Percentiles rank a stretch among this genome's conserved stretches.
phyloP scores from a whole-genome alignment of 2,113 vertebrate genomes.

The Notarius quadriscutis region DNA sequence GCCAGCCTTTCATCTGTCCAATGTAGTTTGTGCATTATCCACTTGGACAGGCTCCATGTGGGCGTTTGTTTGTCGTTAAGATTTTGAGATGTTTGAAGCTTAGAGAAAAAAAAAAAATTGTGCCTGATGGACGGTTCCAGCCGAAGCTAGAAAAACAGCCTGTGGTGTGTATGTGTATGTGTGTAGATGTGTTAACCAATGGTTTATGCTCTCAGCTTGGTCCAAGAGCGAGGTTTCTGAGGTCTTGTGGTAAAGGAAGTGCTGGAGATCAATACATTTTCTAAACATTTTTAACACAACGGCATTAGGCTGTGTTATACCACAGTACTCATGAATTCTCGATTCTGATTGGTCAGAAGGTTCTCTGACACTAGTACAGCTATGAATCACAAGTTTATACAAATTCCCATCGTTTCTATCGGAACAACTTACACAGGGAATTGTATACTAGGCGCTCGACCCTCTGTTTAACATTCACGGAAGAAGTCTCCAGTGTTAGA shows the following conservation, averaged over 20 bases:
- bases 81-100: slow-evolving; percentile 21
- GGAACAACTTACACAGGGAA: neutral
- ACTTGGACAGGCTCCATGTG: slow-evolving; percentile 26
- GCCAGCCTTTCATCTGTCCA: slow-evolving; percentile 8
- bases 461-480: neutral
- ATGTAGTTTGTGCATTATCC: slow-evolving; percentile 15
- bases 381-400: neutral
- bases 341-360: neutral
- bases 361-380: neutral
- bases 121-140: slow-evolving; percentile 16
- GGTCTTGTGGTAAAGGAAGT: neutral
- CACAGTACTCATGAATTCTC: neutral
- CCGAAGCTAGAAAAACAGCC: slow-evolving; percentile 10
- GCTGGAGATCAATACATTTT: slow-evolving; percentile 10
- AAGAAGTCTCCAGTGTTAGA: neutral
- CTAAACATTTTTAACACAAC: slow-evolving; percentile 17
- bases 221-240: neutral
- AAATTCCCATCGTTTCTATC: neutral
- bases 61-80: slow-evolving; percentile 35
- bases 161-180: neutral
- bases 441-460: neutral
- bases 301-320: neutral
- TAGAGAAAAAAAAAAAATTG: neutral
- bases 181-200: neutral
- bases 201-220: slow-evolving; percentile 3